Conservation (phyloP, 2,797 vertebrate species). For the Thunnus albacares region DNA sequence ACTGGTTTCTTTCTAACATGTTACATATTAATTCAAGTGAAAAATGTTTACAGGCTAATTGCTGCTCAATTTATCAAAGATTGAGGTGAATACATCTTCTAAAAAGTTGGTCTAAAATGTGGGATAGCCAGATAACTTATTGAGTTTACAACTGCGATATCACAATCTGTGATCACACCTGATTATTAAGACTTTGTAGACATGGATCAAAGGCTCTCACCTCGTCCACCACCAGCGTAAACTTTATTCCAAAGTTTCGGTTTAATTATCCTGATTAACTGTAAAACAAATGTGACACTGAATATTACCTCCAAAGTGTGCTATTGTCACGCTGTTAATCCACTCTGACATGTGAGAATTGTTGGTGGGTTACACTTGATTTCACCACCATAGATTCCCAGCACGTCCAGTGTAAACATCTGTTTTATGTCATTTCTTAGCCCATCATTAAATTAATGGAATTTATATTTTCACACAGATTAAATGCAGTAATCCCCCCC, state of each 20-base stretch:
- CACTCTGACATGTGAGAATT: background rate
- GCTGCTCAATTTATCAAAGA: background rate
- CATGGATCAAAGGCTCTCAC: background rate
- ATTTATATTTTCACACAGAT: conserved; percentile 45
- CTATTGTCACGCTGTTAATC: background rate
- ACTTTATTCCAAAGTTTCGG: background rate
- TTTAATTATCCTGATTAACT: background rate
- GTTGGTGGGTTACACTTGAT: background rate
- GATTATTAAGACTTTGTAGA: background rate
- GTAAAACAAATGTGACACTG: background rate
- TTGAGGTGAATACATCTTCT: background rate
- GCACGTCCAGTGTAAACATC: background rate
- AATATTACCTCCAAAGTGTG: background rate
- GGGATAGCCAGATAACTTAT: background rate
- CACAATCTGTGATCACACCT: background rate
- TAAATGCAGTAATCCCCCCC: conserved; percentile 41
- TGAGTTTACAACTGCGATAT: background rate
- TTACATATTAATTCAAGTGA: background rate
- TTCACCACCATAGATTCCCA: background rate
- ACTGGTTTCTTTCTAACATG: background rate
- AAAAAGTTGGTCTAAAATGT: background rate
- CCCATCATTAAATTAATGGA: conserved; percentile 11
- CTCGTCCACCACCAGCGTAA: background rate
- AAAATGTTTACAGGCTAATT: background rate
- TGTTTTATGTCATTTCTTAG: conserved; percentile 10